These are phyloP conservation scores for Scopus umbretta DNA, from an alignment of 2,113 vertebrate genomes.

Conservation along the genomic window DNA sequence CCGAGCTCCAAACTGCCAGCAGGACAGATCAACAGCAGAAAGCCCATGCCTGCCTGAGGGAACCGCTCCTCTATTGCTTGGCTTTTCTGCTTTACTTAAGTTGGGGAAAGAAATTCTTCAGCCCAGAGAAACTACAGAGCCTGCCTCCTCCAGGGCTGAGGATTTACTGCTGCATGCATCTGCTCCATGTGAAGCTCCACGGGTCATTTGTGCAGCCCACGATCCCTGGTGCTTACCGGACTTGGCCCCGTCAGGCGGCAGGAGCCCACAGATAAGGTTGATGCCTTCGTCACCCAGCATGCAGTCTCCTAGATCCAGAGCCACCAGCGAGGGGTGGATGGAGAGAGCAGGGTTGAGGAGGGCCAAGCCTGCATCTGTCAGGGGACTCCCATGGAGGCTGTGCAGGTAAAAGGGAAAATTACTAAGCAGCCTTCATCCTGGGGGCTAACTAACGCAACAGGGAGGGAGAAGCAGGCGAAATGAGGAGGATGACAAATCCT, in stretches of 20 bases:
- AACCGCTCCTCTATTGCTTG: neutral
- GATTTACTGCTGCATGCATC: neutral
- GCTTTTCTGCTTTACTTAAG: neutral
- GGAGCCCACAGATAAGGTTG: slow-evolving; percentile 90
- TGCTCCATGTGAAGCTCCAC: neutral
- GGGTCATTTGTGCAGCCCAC: neutral
- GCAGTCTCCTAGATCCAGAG: slow-evolving; percentile 94
- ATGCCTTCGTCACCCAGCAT: slow-evolving; percentile 93
- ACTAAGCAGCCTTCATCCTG: neutral
- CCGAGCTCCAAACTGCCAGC: neutral
- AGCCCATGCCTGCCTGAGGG: neutral
- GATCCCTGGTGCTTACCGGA: slow-evolving; percentile 78
- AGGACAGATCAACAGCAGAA: neutral
- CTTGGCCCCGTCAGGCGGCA: slow-evolving; percentile 93
- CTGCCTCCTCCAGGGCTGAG: neutral
- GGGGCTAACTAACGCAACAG: neutral
- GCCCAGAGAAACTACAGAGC: neutral
- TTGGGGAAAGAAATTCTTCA: neutral
- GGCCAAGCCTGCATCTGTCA: slow-evolving; percentile 87
- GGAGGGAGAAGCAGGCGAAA: neutral
- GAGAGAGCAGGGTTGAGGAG: slow-evolving; percentile 87
- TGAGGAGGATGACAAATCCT: neutral
- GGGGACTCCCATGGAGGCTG: slow-evolving; percentile 92
- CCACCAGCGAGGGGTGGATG: slow-evolving; percentile 88
- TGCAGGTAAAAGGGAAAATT: slow-evolving; percentile 31